Conservation (phyloP, 2,113 vertebrate species). For the Lasiurus cinereus region DNA sequence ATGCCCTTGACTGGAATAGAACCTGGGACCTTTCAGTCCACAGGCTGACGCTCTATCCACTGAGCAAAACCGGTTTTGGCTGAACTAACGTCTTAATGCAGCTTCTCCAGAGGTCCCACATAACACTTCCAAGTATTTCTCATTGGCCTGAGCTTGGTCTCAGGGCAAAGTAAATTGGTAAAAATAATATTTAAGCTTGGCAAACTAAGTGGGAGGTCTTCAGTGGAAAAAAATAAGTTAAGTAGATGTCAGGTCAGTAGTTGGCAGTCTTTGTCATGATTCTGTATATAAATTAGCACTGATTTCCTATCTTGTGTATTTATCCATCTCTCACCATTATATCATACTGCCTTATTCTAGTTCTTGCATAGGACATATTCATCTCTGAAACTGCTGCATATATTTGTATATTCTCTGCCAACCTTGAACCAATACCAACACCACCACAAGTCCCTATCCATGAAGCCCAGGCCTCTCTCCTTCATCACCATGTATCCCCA, state of each 20-base stretch:
- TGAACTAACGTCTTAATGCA: neutral
- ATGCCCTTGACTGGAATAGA: too few species aligned
- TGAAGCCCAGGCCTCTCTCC: neutral
- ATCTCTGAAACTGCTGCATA: neutral
- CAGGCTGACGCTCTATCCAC: too few species aligned
- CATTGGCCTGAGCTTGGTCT: neutral
- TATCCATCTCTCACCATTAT: neutral
- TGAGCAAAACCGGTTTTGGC: too few species aligned
- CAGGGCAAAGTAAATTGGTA: neutral
- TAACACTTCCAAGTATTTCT: neutral
- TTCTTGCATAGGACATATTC: neutral
- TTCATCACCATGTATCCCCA: accelerated
- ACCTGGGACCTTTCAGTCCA: too few species aligned
- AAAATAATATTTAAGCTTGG: neutral
- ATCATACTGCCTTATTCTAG: neutral
- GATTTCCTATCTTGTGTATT: neutral
- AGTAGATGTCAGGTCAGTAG: neutral
- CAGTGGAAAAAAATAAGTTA: neutral
- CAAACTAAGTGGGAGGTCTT: neutral
- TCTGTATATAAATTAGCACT: neutral
- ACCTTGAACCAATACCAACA: neutral
- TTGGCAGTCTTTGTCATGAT: neutral
- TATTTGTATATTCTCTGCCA: neutral
- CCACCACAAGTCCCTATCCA: neutral
- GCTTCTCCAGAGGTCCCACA: neutral